phyloP scores from a whole-genome alignment of 2,113 vertebrate species.

The Lathamus discolor region DNA sequence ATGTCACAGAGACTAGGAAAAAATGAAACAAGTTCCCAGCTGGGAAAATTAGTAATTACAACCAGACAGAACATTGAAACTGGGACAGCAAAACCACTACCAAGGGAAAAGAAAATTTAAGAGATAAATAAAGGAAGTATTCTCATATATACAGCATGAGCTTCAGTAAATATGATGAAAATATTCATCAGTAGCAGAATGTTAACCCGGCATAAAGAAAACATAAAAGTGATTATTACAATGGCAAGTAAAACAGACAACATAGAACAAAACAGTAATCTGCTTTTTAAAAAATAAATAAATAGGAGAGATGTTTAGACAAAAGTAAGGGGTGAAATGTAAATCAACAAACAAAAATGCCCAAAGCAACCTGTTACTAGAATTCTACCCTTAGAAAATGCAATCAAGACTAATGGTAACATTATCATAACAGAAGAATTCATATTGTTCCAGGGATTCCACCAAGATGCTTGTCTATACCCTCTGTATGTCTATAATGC shows the following conservation, averaged over 20 bases:
- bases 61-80: conserved; percentile 72
- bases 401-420: conserved; percentile 68
- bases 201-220: conserved; percentile 58
- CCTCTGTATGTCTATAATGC: neutral
- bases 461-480: neutral
- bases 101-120: conserved; percentile 69
- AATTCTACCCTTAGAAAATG: conserved; percentile 44
- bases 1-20: conserved; percentile 53
- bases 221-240: conserved; percentile 58
- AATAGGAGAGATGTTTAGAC: neutral
- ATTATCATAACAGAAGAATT: conserved; percentile 60
- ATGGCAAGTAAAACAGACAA: conserved; percentile 44
- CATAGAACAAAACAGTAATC: conserved; percentile 36
- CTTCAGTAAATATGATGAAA: conserved; percentile 63
- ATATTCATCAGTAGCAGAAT: conserved; percentile 50
- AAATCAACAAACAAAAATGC: conserved; percentile 53
- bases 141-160: conserved; percentile 58
- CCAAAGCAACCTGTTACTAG: conserved; percentile 48
- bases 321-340: conserved; percentile 45
- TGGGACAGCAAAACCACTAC: conserved; percentile 72
- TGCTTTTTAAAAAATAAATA: neutral
- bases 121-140: conserved; percentile 66
- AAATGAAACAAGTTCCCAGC: conserved; percentile 66
- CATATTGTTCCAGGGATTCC: conserved; percentile 49
- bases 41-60: conserved; percentile 77